Percentiles rank a stretch among this genome's conserved stretches.
phyloP scores from a whole-genome alignment of 1,140 invertebrate genomes.

The Trichonephila clavipes region DNA sequence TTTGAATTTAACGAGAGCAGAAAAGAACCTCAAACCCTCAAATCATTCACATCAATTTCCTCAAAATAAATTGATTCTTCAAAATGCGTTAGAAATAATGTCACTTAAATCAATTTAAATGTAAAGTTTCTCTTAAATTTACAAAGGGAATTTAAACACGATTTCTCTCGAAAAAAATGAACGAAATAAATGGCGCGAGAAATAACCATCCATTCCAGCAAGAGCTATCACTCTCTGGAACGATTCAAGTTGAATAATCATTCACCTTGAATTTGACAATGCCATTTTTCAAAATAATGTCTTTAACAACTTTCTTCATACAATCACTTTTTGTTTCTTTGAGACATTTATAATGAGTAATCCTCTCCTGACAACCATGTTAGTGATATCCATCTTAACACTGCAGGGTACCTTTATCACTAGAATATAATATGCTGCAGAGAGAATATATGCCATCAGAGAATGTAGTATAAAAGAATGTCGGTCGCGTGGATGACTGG shows the following conservation, averaged over 20 bases:
- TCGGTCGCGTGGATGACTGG: neutral
- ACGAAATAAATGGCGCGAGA: neutral
- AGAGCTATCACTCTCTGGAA: neutral
- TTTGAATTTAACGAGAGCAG: too few relatives aligned
- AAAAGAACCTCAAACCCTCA: too few relatives aligned
- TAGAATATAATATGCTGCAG: neutral
- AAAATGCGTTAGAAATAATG: too few relatives aligned
- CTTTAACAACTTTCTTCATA: neutral
- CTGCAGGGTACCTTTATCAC: neutral
- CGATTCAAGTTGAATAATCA: neutral
- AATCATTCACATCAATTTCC: too few relatives aligned
- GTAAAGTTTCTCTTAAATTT: too few relatives aligned
- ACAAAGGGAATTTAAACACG: neutral
- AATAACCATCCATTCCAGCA: neutral
- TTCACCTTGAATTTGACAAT: constrained; percentile 15
- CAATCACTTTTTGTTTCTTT: constrained; percentile 15
- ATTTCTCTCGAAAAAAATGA: neutral
- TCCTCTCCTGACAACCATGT: neutral
- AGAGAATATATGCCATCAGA: neutral
- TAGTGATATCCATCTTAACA: neutral
- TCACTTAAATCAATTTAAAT: too few relatives aligned
- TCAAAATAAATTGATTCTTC: too few relatives aligned
- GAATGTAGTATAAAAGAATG: neutral
- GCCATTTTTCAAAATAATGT: neutral
- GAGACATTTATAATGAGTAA: neutral